phyloP scores from a whole-genome alignment of 1,140 invertebrate species.

The Neuroterus valhalla region DNA sequence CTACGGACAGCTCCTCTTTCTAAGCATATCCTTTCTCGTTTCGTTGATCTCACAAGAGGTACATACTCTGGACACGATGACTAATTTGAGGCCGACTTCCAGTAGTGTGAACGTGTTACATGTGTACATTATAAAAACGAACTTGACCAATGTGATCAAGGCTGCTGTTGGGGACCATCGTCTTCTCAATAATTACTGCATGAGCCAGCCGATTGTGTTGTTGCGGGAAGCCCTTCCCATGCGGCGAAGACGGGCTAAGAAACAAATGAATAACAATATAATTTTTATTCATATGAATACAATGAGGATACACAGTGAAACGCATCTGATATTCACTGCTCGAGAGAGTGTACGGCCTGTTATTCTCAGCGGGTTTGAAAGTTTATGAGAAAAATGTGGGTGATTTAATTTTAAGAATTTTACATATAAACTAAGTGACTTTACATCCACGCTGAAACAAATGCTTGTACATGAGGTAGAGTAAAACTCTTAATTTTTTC shows the following conservation, averaged over 20 bases:
- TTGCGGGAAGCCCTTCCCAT: slow-evolving; percentile 68
- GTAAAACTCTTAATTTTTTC: too few species aligned
- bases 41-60: not conserved
- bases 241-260: slow-evolving; percentile 67
- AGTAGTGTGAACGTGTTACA: not conserved
- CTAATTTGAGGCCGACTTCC: not conserved
- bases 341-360: too few species aligned
- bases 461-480: too few species aligned
- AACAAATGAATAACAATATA: slow-evolving; percentile 38
- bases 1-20: not conserved
- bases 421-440: too few species aligned
- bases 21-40: not conserved
- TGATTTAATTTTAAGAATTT: too few species aligned
- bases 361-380: too few species aligned
- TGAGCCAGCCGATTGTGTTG: slow-evolving; percentile 67
- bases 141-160: slow-evolving; percentile 45
- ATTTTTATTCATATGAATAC: not conserved
- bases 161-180: slow-evolving; percentile 47
- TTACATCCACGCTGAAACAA: too few species aligned
- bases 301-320: too few species aligned
- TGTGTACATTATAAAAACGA: slow-evolving; percentile 32
- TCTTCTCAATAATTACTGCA: slow-evolving; percentile 51
- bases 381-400: too few species aligned
- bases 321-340: too few species aligned
- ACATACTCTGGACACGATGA: slow-evolving; percentile 7